Evolutionary conservation across 2,888 invertebrate species (phyloP), one percentile per base, ranked within the genome.

Genomic region (Harpagoxenus sublaevis): DNA sequence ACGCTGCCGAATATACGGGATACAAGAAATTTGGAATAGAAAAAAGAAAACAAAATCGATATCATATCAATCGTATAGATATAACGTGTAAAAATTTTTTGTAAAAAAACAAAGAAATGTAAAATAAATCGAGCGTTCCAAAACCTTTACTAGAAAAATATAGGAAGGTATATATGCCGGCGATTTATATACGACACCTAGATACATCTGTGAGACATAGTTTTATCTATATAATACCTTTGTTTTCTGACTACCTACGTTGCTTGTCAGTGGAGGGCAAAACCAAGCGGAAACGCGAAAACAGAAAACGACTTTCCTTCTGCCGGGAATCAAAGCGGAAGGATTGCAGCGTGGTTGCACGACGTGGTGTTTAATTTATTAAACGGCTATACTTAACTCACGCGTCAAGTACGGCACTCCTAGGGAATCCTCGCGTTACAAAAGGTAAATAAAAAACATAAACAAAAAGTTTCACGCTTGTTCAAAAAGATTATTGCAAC

Each of bases 301-400:
- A 66, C 28, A 77, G 45, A 66, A 39, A 53, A 12, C 9, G 1
- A 65, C 39, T 66, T 66, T 39, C 9, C 31, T 68, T 39, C 45
- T 53, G 12, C 18, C 35, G 10, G 23, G 23, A 2, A 39, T n/a
- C 10, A 53, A 66, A 77, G 23, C 28, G 4, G 1, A 66, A 53
- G 35, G 48, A 48, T 23, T 62, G 23, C 35, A 39, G 8, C 35
- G n/a, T 51, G 18, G 23, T 63, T 75, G 35, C 45, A 10, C 48
- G 35, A 1, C 10, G 39, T 42, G 57, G 10, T 73, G 73, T 42
- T 66, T 66, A 66, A 66, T 39, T 71, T 65, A 65, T 77, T 77
- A 77, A 65, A 35, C 18, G 23, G 23, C 35, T 65, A 23, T 12
- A 65, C 18, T 65, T 65, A 53, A 28, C 65, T 65, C 35, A 66